Evolutionary conservation across 2,113 vertebrate species (phyloP).

Genomic region (Terrapene triunguis): DNA sequence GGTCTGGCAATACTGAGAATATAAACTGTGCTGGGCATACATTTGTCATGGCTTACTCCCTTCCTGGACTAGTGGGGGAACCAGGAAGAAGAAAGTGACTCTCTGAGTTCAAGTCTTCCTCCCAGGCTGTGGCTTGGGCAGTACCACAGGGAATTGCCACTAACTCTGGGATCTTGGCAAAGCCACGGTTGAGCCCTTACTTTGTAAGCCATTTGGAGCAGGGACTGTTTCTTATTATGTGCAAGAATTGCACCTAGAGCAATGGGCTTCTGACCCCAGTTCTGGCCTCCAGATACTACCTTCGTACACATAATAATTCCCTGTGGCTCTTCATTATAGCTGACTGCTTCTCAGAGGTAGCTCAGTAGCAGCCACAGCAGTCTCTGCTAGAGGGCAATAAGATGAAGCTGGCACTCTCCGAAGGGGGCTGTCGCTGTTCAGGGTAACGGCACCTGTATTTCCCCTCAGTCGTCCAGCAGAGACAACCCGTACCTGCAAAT

Average conservation of each 20-base stretch:
- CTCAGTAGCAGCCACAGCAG: neutral
- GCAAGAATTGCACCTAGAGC: neutral
- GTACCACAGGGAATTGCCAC: neutral
- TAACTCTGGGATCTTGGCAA: neutral
- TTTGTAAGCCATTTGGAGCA: neutral
- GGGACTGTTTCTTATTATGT: neutral
- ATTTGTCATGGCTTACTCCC: neutral
- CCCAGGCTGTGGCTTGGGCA: neutral
- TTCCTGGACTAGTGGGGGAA: neutral
- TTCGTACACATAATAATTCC: neutral
- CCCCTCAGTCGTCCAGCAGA: too few species aligned
- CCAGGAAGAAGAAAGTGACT: neutral
- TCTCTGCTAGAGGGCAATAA: neutral
- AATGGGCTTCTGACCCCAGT: neutral
- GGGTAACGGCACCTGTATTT: too few species aligned
- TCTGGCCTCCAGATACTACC: accelerated
- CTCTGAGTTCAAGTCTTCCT: neutral
- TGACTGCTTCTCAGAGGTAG: accelerated
- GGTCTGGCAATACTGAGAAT: neutral
- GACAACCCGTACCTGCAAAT: too few species aligned
- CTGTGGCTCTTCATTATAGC: neutral
- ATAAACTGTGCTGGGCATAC: neutral
- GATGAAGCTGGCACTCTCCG: neutral
- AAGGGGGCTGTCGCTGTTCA: neutral
- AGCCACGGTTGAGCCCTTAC: neutral